phyloP scores from a whole-genome alignment of 1,140 invertebrate genomes.

The Zaprionus kolodkinae region DNA sequence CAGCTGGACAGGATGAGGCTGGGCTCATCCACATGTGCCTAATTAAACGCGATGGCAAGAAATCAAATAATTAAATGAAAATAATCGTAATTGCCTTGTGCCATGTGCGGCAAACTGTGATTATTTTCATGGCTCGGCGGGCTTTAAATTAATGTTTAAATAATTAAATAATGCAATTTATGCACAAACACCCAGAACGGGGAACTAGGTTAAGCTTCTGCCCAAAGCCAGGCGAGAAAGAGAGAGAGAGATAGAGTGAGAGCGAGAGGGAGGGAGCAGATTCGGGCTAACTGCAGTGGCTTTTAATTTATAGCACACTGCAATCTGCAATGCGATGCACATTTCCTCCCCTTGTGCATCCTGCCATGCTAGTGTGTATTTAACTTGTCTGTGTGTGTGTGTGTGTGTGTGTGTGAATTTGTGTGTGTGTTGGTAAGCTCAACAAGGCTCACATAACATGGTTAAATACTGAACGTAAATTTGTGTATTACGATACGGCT shows the following conservation, averaged over 20 bases:
- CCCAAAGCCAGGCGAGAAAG: conserved; percentile 1
- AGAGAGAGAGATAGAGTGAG: not conserved
- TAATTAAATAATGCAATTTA: conserved; percentile 46
- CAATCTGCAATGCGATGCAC: conserved; percentile 35
- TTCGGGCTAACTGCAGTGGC: conserved; percentile 22
- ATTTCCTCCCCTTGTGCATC: conserved; percentile 8
- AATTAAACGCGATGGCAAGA: conserved; percentile 55
- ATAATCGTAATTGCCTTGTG: conserved; percentile 10
- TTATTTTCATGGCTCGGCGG: conserved; percentile 43
- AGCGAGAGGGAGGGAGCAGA: not conserved
- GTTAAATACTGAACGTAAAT: conserved; percentile 5
- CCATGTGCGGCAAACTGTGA: conserved; percentile 38
- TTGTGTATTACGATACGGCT: not conserved
- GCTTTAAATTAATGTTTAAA: conserved; percentile 64
- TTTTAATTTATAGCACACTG: conserved; percentile 31
- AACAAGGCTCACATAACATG: conserved; percentile 1
- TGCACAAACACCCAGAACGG: conserved; percentile 20
- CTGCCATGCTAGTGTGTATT: conserved; percentile 16
- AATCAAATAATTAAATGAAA: conserved; percentile 55
- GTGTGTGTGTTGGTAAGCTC: conserved; percentile 1
- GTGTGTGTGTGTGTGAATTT: not conserved
- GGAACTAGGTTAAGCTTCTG: conserved; percentile 53
- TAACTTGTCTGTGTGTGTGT: not conserved
- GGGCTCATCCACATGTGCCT: conserved; percentile 33
- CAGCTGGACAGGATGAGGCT: conserved; percentile 31